Evolutionary conservation across 92 coral and sea anemone genomes (phyloP), one percentile per base, ranked within the genome.

Genomic region (Bergia sp.): DNA sequence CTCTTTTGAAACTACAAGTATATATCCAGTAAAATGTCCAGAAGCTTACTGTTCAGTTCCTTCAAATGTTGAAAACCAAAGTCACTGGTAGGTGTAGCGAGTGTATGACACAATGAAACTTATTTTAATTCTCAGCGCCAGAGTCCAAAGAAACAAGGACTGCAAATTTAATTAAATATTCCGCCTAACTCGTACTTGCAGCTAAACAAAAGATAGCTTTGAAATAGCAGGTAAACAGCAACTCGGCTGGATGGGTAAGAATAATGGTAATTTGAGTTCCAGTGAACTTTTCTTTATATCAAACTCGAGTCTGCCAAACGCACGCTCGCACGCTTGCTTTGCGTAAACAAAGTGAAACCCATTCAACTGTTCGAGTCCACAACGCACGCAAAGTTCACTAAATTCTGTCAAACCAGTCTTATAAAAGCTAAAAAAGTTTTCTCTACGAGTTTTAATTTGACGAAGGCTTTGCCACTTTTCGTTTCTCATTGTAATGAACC

Each of bases 171-270:
- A 89, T 64, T 84, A 64, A 89, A 91, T 91, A 89, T 91, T 75
- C 66, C 72, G 77, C 84, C 72, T 79, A 36, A 37, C 81, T 89
- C 45, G 80, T 77, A 91, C 89, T 89, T 89, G 73, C 91, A 80
- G 89, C 82, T 67, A 89, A 91, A 82, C 87, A 90, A 88, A 82
- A 79, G 86, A 40, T 82, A 79, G 83, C 89, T 13, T 75, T 79
- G 39, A 88, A 83, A 67, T 43, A 50, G 16, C 65, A 69, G 12
- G 9, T 65, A 53, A 81, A 82, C 40, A 82, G 50, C 7, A 42
- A 82, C 8, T 72, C 38, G 13, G 55, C 6, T 7, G 11, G 50
- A 20, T 36, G 37, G 44, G 71, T 45, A 67, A 45, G 50, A 11
- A 53, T 43, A 83, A 42, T 29, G 2, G 42, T 50, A 71, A 67